Percentiles rank a stretch among this genome's conserved stretches.
Conservation (phyloP, 2,797 vertebrate genomes). For the Psittacula derbiana region DNA sequence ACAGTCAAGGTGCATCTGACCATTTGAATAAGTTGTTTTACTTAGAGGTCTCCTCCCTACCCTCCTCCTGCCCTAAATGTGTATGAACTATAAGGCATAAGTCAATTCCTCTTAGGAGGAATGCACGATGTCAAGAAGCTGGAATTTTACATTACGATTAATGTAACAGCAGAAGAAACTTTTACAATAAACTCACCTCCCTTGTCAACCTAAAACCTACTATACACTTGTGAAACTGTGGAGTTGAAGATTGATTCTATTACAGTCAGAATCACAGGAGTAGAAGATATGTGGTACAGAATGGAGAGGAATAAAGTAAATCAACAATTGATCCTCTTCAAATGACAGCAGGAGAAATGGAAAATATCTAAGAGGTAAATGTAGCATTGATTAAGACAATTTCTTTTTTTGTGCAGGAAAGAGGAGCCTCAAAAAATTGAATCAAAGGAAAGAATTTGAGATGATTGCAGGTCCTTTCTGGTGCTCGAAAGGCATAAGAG, state of each 20-base stretch:
- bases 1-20: background rate
- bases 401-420: background rate
- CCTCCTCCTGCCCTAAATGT: background rate
- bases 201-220: background rate
- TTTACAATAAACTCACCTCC: background rate
- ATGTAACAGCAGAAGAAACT: background rate
- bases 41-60: background rate
- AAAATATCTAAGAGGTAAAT: background rate
- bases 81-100: background rate
- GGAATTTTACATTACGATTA: background rate
- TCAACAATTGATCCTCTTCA: background rate
- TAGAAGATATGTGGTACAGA: background rate
- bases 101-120: background rate
- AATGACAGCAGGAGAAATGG: background rate
- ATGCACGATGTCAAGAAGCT: background rate
- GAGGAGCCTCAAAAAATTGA: background rate
- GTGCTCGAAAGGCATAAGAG: background rate
- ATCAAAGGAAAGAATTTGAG: background rate
- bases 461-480: background rate
- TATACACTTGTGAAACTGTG: background rate
- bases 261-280: background rate
- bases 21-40: background rate
- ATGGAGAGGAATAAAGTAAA: background rate
- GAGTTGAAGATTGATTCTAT: background rate
- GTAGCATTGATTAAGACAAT: conserved; percentile 1